Percentiles rank a stretch among this genome's conserved stretches.
Conservation (phyloP, 2,797 vertebrate species). For the Myiotriccus ornatus region DNA sequence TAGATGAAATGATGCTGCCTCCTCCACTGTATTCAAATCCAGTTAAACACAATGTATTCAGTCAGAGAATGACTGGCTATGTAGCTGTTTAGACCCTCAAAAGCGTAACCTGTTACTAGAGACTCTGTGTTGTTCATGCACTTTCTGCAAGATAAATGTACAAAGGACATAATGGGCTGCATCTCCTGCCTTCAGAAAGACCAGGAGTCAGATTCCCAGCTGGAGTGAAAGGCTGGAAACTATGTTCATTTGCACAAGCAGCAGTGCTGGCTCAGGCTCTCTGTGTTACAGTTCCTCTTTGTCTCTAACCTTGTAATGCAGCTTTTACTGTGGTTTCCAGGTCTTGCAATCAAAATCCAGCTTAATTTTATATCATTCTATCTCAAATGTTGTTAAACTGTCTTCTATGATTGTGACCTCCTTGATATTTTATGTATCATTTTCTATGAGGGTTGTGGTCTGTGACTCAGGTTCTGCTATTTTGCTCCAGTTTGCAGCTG, state of each 20-base stretch:
- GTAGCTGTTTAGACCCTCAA: neutral
- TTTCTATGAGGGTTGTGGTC: neutral
- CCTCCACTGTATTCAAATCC: neutral
- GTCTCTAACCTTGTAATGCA: neutral
- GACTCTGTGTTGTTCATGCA: neutral
- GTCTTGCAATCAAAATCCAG: neutral
- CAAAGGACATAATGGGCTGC: neutral
- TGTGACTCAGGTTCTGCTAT: neutral
- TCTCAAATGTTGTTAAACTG: neutral
- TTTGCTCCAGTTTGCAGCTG: neutral
- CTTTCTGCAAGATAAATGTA: neutral
- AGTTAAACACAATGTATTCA: neutral
- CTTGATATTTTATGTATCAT: neutral
- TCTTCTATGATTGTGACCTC: accelerated
- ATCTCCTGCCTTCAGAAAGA: neutral
- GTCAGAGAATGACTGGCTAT: neutral
- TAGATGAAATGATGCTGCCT: neutral
- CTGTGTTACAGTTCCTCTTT: neutral
- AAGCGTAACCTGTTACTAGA: neutral
- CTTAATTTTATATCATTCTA: neutral
- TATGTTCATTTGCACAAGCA: neutral
- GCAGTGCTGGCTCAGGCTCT: accelerated
- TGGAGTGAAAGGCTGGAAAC: neutral
- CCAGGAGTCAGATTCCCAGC: neutral
- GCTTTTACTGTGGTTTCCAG: neutral